Evolutionary conservation across 2,888 invertebrate species (phyloP).

Genomic region (Campopleginae sp.): DNA sequence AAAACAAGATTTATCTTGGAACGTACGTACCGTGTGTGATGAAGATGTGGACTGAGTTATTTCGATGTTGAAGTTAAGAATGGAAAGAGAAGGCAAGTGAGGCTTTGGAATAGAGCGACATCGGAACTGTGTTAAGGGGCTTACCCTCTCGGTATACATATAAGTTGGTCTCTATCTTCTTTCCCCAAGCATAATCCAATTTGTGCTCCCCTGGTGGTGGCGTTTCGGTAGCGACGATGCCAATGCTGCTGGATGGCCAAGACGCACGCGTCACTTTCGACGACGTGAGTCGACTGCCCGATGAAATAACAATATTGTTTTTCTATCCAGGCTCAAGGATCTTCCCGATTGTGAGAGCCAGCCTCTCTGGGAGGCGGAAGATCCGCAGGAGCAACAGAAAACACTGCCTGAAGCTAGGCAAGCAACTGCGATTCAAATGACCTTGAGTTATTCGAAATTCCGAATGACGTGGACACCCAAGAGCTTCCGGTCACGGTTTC

Average conservation of each 20-base stretch:
- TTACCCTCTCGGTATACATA: conserved; percentile 57
- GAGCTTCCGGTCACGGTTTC: not conserved
- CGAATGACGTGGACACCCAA: not conserved
- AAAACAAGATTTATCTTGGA: conserved; percentile 61
- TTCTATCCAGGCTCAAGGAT: conserved; percentile 74
- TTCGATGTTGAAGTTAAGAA: conserved; percentile 32
- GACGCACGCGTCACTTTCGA: conserved; percentile 79
- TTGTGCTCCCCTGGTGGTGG: conserved; percentile 78
- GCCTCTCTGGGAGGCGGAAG: conserved; percentile 33
- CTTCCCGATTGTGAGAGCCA: conserved; percentile 43
- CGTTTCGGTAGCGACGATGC: conserved; percentile 54
- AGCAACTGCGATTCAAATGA: conserved; percentile 35
- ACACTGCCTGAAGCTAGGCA: not conserved
- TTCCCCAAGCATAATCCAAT: conserved; percentile 80
- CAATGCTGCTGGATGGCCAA: conserved; percentile 60
- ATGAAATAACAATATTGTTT: conserved; percentile 83
- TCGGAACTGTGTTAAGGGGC: conserved; percentile 49
- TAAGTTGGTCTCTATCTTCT: conserved; percentile 65
- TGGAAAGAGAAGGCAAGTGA: conserved; percentile 60
- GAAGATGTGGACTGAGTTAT: conserved; percentile 43
- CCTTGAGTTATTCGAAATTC: conserved; percentile 1
- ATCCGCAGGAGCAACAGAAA: conserved; percentile 50
- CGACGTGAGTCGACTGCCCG: conserved; percentile 81
- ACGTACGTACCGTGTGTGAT: conserved; percentile 25
- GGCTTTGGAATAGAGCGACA: conserved; percentile 68